Percentiles rank a stretch among this genome's conserved stretches.
These are phyloP conservation scores for Cantharis rufa DNA, from an alignment of 2,888 invertebrate genomes.

Conservation along the genomic window DNA sequence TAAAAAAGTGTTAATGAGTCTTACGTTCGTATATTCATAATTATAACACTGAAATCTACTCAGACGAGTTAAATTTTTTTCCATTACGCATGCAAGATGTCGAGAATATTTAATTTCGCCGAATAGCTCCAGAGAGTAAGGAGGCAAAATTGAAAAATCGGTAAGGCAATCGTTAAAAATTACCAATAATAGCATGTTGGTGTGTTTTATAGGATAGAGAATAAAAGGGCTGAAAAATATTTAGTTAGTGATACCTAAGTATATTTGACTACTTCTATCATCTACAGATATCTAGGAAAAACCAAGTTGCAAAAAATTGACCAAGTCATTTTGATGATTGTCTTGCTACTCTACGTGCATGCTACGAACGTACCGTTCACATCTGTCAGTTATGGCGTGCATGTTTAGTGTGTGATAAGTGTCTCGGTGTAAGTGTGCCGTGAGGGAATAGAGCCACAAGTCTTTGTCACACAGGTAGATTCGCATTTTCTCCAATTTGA, in stretches of 20 bases:
- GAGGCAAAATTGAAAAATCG: neutral
- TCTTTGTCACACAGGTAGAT: constrained; percentile 11
- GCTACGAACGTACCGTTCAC: constrained; percentile 11
- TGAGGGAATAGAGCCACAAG: constrained; percentile 3
- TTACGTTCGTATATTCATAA: constrained; percentile 10
- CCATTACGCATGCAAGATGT: constrained; percentile 3
- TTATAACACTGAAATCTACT: constrained; percentile 2
- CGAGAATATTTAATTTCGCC: constrained; percentile 4
- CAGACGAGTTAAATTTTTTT: neutral
- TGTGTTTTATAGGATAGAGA: constrained; percentile 52
- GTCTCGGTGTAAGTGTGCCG: neutral
- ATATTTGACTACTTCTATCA: neutral
- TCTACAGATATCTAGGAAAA: neutral
- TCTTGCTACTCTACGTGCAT: neutral
- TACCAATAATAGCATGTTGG: constrained; percentile 65
- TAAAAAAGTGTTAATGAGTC: neutral
- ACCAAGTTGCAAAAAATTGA: neutral
- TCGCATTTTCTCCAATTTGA: constrained; percentile 9
- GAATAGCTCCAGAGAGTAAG: neutral
- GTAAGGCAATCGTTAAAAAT: constrained; percentile 29
- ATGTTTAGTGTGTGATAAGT: neutral
- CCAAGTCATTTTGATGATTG: neutral
- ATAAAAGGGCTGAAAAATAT: constrained; percentile 14
- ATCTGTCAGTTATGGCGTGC: neutral
- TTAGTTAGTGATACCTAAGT: neutral